phyloP scores from a whole-genome alignment of 2,797 vertebrate genomes.

The Graptemys geographica region DNA sequence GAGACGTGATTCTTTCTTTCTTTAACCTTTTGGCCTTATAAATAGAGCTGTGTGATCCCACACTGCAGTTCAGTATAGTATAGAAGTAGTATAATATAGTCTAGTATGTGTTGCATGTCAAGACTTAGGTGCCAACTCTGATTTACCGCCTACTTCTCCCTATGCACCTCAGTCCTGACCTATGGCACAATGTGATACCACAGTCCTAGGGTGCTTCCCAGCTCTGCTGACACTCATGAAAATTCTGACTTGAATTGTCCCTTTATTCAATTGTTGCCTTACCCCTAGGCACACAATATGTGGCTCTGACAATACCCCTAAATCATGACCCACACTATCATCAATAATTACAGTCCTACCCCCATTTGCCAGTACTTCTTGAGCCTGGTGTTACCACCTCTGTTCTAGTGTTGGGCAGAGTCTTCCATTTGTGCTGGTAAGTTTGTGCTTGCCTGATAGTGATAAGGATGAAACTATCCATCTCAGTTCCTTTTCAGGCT shows the following conservation, averaged over 20 bases:
- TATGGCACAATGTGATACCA: neutral
- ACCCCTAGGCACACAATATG: neutral
- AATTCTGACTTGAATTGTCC: neutral
- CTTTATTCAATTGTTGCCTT: neutral
- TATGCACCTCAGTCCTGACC: neutral
- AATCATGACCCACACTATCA: fast-evolving
- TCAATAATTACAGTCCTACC: neutral
- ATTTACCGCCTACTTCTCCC: neutral
- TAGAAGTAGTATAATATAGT: neutral
- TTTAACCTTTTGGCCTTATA: neutral
- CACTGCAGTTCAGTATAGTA: neutral
- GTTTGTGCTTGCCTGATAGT: neutral
- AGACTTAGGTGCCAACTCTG: neutral
- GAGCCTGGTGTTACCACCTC: neutral
- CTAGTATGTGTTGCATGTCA: neutral
- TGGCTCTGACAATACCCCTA: too few relatives aligned
- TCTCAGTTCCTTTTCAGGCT: neutral
- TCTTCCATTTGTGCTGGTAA: neutral
- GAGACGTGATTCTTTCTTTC: neutral
- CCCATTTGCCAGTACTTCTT: neutral
- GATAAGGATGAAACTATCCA: neutral
- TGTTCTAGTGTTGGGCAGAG: neutral
- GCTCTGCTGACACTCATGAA: neutral
- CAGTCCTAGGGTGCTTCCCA: neutral
- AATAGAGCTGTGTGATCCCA: neutral